Evolutionary conservation across 2,797 vertebrate species (phyloP), one percentile per base, ranked within the genome.

Genomic region (Gouania willdenowi): DNA sequence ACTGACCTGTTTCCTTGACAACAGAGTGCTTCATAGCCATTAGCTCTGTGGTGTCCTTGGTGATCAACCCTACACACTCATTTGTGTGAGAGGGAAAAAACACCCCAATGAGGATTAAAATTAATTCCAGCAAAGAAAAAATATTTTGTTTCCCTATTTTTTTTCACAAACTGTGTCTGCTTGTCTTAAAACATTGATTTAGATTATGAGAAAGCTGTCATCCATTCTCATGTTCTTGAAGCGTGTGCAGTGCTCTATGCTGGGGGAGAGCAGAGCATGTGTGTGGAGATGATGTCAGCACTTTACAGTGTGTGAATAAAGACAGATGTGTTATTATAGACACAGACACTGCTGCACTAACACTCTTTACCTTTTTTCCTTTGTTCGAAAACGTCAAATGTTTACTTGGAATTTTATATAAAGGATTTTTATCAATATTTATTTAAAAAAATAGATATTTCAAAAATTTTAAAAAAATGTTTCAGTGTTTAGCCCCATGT

Each of bases 261-360:
- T 65, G 8, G 44, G 42, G 41, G 45, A 47, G 25, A 14, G 4
- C 27, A 18, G 50, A 6, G 24, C 30, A 44, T 28, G 41, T 37
- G 50, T 65, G 60, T 59, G 27, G 19, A 30, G 65, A 79, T 81
- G 79, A 84, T 73, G 75, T 83, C 75, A 82, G 54, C n/a, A n/a
- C 43, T 58, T 63, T 44, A 56, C 46, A 59, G 32, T 52, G 58
- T 52, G 58, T 76, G 66, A 83, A 70, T 76, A 50, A 70, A 84
- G 71, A 77, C 80, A 87, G 78, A 83, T 78, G 79, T 82, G 63
- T 51, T 47, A 37, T n/a, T n/a, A n/a, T n/a, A n/a, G n/a, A n/a
- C n/a, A n/a, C n/a, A n/a, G n/a, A n/a, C n/a, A n/a, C n/a, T n/a
- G n/a, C n/a, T n/a, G n/a, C n/a, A n/a, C n/a, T n/a, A n/a, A n/a